Conservation (phyloP, 2,797 vertebrate species). For the Halcyon chelicuti region DNA sequence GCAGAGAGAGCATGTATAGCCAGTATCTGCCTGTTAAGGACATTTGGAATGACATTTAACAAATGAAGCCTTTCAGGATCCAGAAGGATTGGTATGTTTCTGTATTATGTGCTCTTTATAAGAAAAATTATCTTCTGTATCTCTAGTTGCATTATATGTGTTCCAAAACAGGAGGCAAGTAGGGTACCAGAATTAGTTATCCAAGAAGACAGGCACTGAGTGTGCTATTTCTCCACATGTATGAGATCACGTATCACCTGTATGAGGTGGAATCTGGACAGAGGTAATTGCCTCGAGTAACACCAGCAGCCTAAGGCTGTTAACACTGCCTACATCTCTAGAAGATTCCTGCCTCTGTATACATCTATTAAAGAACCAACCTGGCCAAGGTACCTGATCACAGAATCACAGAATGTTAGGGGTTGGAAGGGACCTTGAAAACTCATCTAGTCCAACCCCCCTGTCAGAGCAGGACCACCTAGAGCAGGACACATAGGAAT, state of each 20-base stretch:
- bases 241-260: no score
- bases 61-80: not conserved
- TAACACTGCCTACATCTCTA: not conserved
- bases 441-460: no score
- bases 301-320: not conserved
- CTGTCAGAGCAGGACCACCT: no score
- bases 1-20: not conserved
- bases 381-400: not conserved
- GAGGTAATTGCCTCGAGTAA: not conserved
- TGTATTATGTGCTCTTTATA: not conserved
- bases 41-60: not conserved
- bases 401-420: no score
- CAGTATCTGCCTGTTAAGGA: not conserved
- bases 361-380: not conserved
- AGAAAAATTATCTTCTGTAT: not conserved
- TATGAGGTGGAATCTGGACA: not conserved
- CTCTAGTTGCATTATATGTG: not conserved
- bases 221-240: not conserved
- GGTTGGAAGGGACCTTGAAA: no score
- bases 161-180: not conserved
- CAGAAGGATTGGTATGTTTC: not conserved
- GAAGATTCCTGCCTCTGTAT: not conserved
- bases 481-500: no score
- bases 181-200: not conserved
- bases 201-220: not conserved